Percentiles rank a stretch among this genome's conserved stretches.
These are phyloP conservation scores for Mesocentrotus franciscanus DNA, from an alignment of 53 echinoderm and acorn worm genomes.

Conservation along the genomic window DNA sequence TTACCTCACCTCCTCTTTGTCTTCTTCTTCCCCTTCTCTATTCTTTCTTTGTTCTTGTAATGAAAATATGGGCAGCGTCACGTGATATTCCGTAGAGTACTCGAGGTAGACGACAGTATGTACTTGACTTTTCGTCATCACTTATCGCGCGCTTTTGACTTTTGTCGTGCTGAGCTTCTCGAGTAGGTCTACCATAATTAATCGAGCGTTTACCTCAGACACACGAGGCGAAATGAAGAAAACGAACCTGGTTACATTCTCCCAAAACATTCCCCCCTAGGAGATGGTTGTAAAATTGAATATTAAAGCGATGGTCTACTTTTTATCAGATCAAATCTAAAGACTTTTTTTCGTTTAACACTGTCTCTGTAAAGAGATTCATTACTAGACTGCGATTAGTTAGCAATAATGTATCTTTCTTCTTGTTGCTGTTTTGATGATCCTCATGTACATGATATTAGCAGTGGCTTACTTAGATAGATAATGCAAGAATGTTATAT, in stretches of 20 bases:
- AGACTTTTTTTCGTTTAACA: too few species aligned
- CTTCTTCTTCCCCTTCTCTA: not conserved
- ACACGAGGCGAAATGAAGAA: not conserved
- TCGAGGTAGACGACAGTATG: slow-evolving; percentile 11
- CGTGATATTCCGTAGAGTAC: not conserved
- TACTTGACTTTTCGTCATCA: slow-evolving; percentile 26
- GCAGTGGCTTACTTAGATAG: too few species aligned
- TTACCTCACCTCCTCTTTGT: not conserved
- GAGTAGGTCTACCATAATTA: slow-evolving; percentile 1
- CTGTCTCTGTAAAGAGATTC: too few species aligned
- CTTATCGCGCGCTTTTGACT: slow-evolving; percentile 47
- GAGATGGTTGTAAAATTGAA: not conserved
- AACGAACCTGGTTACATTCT: slow-evolving; percentile 15
- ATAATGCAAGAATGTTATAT: too few species aligned
- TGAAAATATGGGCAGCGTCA: not conserved
- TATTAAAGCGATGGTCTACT: not conserved
- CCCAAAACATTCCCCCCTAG: not conserved
- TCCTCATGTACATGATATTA: too few species aligned
- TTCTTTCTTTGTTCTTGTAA: not conserved
- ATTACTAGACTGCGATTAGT: too few species aligned
- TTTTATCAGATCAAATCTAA: too few species aligned
- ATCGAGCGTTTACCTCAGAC: slow-evolving; percentile 29
- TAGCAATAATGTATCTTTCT: too few species aligned
- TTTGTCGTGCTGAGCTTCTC: not conserved
- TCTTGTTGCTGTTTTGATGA: too few species aligned